A percentile compares a stretch with the other conserved stretches of the same genome.
Evolutionary conservation across 2,797 vertebrate genomes (phyloP).

Genomic region (Chloroceryle inda): DNA sequence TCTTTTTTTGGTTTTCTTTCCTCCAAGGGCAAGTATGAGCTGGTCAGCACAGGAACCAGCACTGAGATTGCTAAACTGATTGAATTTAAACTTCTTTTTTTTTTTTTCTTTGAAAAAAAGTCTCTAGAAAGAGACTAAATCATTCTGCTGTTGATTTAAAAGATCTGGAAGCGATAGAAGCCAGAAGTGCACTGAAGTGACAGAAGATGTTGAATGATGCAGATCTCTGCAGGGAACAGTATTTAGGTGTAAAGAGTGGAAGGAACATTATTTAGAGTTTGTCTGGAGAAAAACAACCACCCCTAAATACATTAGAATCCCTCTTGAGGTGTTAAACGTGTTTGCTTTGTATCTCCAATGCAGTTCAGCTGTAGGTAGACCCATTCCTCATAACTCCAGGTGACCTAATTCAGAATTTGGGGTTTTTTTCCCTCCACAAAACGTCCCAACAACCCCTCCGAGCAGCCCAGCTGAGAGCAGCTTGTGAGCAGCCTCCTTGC

Average conservation of each 20-base stretch:
- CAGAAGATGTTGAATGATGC: background rate
- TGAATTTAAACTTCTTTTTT: background rate
- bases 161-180: background rate
- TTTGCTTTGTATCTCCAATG: rapidly evolving
- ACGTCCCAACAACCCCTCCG: rapidly evolving
- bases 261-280: background rate
- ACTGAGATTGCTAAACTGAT: background rate
- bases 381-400: rapidly evolving
- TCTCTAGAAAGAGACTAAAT: background rate
- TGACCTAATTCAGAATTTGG: background rate
- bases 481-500: background rate
- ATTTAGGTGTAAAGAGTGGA: background rate
- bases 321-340: background rate
- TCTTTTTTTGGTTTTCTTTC: background rate
- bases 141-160: background rate
- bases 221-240: background rate
- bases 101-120: background rate
- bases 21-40: background rate
- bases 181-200: background rate
- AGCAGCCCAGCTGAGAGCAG: background rate
- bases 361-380: background rate
- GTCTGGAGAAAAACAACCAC: background rate
- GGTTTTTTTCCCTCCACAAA: too few relatives aligned
- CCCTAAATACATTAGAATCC: background rate
- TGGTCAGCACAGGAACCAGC: background rate